Base-by-base conservation (phyloP, 1,140 invertebrate genomes). In the Drosophila yakuba region DNA sequence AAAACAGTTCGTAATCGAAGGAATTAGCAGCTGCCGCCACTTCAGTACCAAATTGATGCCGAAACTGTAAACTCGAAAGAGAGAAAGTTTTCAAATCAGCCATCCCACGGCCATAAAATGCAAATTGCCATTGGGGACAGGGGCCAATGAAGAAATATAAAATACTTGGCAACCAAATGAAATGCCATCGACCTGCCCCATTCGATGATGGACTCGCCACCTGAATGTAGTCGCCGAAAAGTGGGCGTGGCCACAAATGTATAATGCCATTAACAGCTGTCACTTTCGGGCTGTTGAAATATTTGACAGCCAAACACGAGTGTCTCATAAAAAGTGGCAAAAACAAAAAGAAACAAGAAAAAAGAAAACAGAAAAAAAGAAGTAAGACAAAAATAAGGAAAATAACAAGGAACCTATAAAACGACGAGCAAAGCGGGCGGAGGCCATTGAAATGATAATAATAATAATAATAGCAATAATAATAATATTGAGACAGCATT, bases 211-310 rank as follows among this genome's bases (percentile, higher is more conserved):
- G 32, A 67, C 66, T 32, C 23, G 48, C 50, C 43, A 71, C 67
- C 67, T 71, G 55, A 23, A 25, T n/a, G 28, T 14, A 10, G 10
- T 3, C 17, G 47, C n/a, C 45, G 6, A 48, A 14, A 38, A 20
- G 50, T 17, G 35, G 72, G 51, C 60, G 51, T 74, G 51, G 64
- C 63, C 23, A 52, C 71, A 44, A 75, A 84, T 77, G 78, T 81
- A 81, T 86, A 79, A 88, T 86, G 82, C 83, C 83, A 86, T 86
- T 86, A 86, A 88, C 83, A 86, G 79, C 83, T 86, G 83, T 86
- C 83, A 86, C 85, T 82, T 75, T 58, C n/a, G 47, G 48, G 25
- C 60, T 45, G 60, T 54, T 83, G 79, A 86, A 88, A 79, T 88
- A 82, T 86, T 88, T 88, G 83, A 82, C 82, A 86, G 78, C 44